Evolutionary conservation across 2,113 vertebrate genomes (phyloP), one percentile per base, ranked within the genome.

Genomic region (Thalassoma bifasciatum): DNA sequence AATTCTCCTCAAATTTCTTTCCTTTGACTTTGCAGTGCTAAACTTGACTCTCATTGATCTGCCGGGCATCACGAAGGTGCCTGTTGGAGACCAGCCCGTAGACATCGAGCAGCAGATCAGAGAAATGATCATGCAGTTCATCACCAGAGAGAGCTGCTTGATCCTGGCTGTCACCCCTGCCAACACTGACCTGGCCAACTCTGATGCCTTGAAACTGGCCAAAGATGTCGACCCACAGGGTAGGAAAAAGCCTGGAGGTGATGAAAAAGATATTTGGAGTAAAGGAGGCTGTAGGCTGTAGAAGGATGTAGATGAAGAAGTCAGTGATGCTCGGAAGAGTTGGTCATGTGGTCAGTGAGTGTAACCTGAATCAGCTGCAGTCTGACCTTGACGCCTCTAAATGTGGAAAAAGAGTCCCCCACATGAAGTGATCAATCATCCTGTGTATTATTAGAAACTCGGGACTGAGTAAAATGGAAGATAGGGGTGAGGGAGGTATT

Each of bases 111-210:
- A 95, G 53, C 97, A 99, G 91, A 97, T 99, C 90, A 91, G 95
- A 86, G 97, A 99, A 1, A 98, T 97, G 97, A 97, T 98, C 59
- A 95, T 98, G 95, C 96, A 98, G 91, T 99, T 98, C 88, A 98
- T 99, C 81, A 87, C 86, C 5, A 89, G 95, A 62, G 96, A 98
- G 83, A 99, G 96, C 92, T 98, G 97, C 63, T 86, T 98, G 53
- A 95, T 99, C 75, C 86, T 99, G 90, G 97, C 97, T 1, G 97
- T 99, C 44, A 98, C 97, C 2, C 97, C 97, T 0, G 97, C 97
- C 54, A 99, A 99, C 86, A 97, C 95, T 0, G 97, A 99, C 79
- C 94, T 99, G 77, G 96, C 97, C 67, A 98, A 98, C 88, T 98
- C 97, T 0, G 97, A 99, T 50, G 97, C 97, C 0, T 89, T 99